Evolutionary conservation across 2,797 vertebrate species (phyloP).

Genomic region (Rhynchotus rufescens): DNA sequence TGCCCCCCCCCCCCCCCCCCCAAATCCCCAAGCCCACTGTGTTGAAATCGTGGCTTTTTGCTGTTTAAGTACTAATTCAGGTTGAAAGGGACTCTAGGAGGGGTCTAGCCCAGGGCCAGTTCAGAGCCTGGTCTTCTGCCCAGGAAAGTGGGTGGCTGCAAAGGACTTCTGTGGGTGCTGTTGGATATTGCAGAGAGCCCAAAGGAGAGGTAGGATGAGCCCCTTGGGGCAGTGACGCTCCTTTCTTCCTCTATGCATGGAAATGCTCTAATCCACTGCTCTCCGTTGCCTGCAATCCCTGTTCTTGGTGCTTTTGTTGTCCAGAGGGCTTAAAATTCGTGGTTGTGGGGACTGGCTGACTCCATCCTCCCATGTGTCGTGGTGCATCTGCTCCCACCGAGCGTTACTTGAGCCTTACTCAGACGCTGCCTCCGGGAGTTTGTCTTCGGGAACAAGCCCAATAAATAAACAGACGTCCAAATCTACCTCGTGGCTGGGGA

Average conservation of each 20-base stretch:
- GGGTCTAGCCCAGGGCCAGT: neutral
- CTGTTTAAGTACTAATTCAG: neutral
- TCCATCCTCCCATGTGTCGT: neutral
- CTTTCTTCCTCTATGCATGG: neutral
- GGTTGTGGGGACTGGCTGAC: neutral
- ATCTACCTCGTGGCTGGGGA: neutral
- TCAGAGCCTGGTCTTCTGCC: neutral
- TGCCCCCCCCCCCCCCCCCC: neutral
- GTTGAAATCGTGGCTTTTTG: neutral
- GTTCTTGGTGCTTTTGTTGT: slow-evolving; percentile 31
- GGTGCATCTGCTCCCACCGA: slow-evolving; percentile 18
- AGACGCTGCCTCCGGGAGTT: neutral
- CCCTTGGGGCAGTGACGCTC: neutral
- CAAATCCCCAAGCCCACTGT: too few species aligned
- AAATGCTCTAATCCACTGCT: neutral
- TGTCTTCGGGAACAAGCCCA: neutral
- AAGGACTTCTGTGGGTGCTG: neutral
- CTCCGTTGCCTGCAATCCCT: neutral
- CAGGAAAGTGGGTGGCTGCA: neutral
- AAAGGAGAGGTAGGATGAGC: neutral
- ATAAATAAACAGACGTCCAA: neutral
- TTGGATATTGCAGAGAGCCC: neutral
- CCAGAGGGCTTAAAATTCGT: neutral
- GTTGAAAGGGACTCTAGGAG: neutral
- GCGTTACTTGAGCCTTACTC: neutral